These are phyloP conservation scores for Plectus sambesii DNA, from an alignment of 1,140 invertebrate genomes.

Conservation along the genomic window DNA sequence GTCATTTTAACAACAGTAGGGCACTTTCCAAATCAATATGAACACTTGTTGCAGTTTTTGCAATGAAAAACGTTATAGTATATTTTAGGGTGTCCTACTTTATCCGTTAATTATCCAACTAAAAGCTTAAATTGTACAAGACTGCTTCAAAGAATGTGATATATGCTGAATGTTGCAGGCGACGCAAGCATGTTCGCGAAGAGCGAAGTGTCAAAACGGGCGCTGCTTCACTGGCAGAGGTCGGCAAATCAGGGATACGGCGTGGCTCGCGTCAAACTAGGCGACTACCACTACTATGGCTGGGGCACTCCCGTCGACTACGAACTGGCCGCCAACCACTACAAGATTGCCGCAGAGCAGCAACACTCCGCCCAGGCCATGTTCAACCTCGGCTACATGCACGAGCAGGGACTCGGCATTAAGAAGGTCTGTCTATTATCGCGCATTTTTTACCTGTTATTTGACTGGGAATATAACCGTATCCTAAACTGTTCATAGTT, in stretches of 20 bases:
- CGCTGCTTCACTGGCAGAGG: conserved; percentile 34
- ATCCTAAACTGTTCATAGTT: too few species aligned
- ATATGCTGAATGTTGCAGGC: conserved; percentile 15
- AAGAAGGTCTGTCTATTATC: conserved; percentile 51
- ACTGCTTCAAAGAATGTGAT: conserved; percentile 6
- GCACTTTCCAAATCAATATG: not conserved
- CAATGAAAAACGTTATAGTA: not conserved
- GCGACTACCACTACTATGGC: conserved; percentile 97
- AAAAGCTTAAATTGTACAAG: not conserved
- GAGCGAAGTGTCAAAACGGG: conserved; percentile 31
- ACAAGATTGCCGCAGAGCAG: conserved; percentile 78
- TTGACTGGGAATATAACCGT: too few species aligned
- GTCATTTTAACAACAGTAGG: too few species aligned
- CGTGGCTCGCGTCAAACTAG: conserved; percentile 72
- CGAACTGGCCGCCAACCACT: conserved; percentile 77
- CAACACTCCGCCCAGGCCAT: conserved; percentile 94
- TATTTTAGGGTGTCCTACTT: not conserved
- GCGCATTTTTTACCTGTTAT: conserved; percentile 7
- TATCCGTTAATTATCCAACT: too few species aligned
- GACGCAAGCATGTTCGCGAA: not conserved
- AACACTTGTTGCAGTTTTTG: not conserved
- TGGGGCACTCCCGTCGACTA: conserved; percentile 76
- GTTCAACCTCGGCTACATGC: conserved; percentile 99
- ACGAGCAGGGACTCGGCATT: conserved; percentile 88
- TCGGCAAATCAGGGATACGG: conserved; percentile 50